Percentiles rank a stretch among this genome's conserved stretches.
Evolutionary conservation across 30 jellyfish, hydroid and myxozoan species (phyloP).

Genomic region (Cassiopea xamachana): DNA sequence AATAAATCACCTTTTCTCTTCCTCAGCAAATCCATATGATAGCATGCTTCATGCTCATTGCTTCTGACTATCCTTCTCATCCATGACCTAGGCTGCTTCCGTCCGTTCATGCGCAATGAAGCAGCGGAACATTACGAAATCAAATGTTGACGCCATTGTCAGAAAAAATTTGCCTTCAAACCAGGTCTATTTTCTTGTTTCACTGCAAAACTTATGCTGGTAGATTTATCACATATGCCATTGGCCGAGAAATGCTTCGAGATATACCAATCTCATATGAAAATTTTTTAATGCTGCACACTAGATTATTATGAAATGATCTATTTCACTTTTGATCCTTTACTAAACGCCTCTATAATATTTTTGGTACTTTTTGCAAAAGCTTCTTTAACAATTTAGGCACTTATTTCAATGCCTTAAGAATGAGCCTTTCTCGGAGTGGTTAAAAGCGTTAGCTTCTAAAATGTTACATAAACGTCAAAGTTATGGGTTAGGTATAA

Average conservation of each 20-base stretch:
- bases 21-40: not conserved
- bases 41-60: not conserved
- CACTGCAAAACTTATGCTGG: too few relatives aligned
- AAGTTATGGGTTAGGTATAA: not conserved
- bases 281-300: too few relatives aligned
- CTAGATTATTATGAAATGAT: too few relatives aligned
- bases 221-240: too few relatives aligned
- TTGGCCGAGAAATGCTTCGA: too few relatives aligned
- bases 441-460: not conserved
- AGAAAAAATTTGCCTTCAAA: not conserved
- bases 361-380: not conserved
- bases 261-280: too few relatives aligned
- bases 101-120: not conserved
- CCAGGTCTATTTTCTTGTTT: not conserved
- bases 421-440: not conserved
- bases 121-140: not conserved
- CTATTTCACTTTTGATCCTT: too few relatives aligned
- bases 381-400: not conserved
- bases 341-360: too few relatives aligned
- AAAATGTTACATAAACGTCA: not conserved
- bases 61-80: not conserved
- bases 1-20: constrained; percentile 65
- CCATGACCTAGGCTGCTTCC: not conserved
- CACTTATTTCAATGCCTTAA: constrained; percentile 1
- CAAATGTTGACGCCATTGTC: not conserved